Conservation (phyloP, 2,797 vertebrate genomes). For the Malurus leucopterus region DNA sequence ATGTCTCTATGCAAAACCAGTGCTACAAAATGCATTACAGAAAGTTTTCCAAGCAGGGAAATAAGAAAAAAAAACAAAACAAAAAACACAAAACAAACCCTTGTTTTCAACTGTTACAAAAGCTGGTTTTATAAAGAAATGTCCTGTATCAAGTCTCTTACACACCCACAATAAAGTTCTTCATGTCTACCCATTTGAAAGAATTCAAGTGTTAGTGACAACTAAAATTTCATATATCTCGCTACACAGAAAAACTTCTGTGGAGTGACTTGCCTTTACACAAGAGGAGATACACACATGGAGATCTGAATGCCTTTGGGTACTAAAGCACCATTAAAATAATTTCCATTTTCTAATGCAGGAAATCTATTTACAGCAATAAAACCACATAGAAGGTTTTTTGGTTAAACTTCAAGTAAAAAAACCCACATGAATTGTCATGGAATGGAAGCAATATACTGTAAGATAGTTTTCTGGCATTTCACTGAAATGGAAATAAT, state of each 20-base stretch:
- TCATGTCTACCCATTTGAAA: not conserved
- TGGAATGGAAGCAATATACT: not conserved
- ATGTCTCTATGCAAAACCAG: not conserved
- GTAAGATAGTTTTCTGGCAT: not conserved
- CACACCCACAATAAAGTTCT: not conserved
- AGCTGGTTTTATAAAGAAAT: not conserved
- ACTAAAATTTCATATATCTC: not conserved
- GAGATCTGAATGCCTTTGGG: not conserved
- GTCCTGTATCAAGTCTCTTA: not conserved
- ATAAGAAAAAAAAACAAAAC: not conserved
- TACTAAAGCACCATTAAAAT: not conserved
- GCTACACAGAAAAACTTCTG: not conserved
- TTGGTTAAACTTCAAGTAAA: not conserved
- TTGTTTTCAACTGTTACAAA: not conserved
- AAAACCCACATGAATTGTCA: not conserved
- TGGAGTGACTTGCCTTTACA: not conserved
- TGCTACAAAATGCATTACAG: not conserved
- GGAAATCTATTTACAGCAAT: not conserved
- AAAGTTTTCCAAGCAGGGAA: not conserved
- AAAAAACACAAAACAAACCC: not conserved
- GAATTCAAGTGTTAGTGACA: not conserved
- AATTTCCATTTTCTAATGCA: not conserved
- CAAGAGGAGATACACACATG: not conserved
- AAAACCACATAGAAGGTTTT: not conserved
- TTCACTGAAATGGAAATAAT: not conserved